Base-by-base conservation (phyloP, 1,140 invertebrate species). In the Ptiloglossa arizonensis region DNA sequence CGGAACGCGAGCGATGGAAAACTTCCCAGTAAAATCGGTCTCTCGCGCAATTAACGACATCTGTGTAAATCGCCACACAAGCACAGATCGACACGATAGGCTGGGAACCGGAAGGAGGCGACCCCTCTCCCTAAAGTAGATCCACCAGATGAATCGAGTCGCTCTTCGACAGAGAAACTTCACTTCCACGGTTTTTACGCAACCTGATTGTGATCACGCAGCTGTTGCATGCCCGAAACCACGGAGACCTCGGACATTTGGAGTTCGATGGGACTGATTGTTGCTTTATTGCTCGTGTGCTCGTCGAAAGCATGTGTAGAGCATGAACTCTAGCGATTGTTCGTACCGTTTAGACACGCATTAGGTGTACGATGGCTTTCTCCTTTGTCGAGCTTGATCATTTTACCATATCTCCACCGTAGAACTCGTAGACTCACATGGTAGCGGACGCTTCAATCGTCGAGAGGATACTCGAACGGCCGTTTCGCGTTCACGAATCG, bases 111-210 rank as follows among this genome's bases (percentile, higher is more conserved):
- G 48, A 79, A 83, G 63, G 72, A 76, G 78, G 77, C 78, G 74
- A 77, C 77, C 82, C 86, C 87, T 87, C 75, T 86, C 86, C 81
- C 87, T 84, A 82, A 87, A 89, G 87, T 90, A 90, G 87, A 90
- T 90, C 88, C 79, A 89, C 81, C 79, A 79, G 66, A 81, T 79
- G 63, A 70, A 85, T 83, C 85, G 86, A 70, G 60, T 80, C 70
- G 68, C 68, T 64, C 59, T 64, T 78, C 76, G 56, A 82, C 63
- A 79, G 46, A 82, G 52, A 79, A 60, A 83, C 81, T 73, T 75
- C 82, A 79, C 80, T 77, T 32, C 66, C 35, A 74, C 74, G 59
- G 71, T 69, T 63, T 64, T 76, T 41, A 69, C 48, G 69, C 74
- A 70, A 60, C 73, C 46, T 62, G 11, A 73, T 75, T 73, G 69